Evolutionary conservation across 23 tunicate species (phyloP).

Genomic region (Ascidia mentula): DNA sequence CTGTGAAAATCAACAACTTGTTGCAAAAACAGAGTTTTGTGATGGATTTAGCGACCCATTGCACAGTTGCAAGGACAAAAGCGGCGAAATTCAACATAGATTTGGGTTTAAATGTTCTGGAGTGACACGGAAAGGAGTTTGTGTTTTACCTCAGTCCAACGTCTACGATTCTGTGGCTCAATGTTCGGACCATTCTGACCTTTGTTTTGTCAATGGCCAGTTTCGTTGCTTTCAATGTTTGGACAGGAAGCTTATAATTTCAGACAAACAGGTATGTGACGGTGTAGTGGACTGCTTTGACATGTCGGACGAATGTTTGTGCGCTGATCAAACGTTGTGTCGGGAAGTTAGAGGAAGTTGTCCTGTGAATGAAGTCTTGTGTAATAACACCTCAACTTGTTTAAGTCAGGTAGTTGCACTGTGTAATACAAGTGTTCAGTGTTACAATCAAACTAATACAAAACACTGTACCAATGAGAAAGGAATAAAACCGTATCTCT

Average conservation of each 20-base stretch:
- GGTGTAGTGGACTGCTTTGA: constrained; percentile 7
- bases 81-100: neutral
- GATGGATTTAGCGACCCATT: neutral
- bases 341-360: neutral
- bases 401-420: neutral
- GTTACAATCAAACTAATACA: neutral
- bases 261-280: constrained; percentile 11
- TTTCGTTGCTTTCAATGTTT: constrained; percentile 9
- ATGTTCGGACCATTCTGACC: neutral
- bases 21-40: neutral
- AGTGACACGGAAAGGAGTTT: neutral
- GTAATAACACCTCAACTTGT: neutral
- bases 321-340: constrained; percentile 3
- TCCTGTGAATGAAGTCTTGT: neutral
- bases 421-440: neutral
- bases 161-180: neutral
- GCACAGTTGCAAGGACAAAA: neutral
- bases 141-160: constrained; percentile 4
- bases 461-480: neutral
- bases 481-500: neutral
- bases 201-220: constrained; percentile 12
- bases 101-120: constrained; percentile 4
- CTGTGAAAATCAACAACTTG: neutral
- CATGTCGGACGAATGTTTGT: constrained; percentile 18
- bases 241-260: neutral